phyloP scores from a whole-genome alignment of 1,140 invertebrate species.

The Drosophila saltans region DNA sequence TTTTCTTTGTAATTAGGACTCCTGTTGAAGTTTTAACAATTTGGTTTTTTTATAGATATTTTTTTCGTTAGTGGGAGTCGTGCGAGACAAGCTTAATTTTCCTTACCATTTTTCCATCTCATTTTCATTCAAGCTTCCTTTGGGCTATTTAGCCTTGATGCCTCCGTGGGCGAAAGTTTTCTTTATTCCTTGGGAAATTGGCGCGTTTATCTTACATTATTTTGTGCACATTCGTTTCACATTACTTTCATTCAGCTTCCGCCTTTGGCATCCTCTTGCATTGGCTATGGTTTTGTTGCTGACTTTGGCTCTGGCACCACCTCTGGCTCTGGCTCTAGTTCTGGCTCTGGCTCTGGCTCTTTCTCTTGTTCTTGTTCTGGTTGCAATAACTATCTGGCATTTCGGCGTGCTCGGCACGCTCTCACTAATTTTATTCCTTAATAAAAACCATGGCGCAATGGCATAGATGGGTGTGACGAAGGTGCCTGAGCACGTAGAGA shows the following conservation, averaged over 20 bases:
- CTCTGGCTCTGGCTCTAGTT: not conserved
- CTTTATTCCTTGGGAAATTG: constrained; percentile 43
- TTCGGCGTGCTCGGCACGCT: constrained; percentile 72
- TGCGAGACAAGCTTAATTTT: constrained; percentile 23
- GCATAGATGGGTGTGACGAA: constrained; percentile 21
- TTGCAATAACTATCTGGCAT: constrained; percentile 14
- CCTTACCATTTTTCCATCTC: constrained; percentile 50
- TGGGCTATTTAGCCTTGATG: constrained; percentile 41
- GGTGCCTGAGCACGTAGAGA: constrained; percentile 35
- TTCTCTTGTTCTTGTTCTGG: constrained; percentile 4
- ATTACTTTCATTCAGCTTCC: constrained; percentile 55
- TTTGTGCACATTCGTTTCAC: constrained; percentile 66
- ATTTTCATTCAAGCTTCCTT: constrained; percentile 37
- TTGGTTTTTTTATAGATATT: not conserved
- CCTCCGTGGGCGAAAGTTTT: constrained; percentile 7
- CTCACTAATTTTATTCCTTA: constrained; percentile 80
- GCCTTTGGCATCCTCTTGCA: constrained; percentile 25
- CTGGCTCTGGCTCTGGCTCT: not conserved
- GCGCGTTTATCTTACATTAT: constrained; percentile 66
- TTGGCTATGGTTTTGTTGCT: not conserved
- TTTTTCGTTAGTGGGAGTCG: not conserved
- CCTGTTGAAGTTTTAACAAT: not conserved
- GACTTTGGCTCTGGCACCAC: constrained; percentile 8
- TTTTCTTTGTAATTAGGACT: not conserved
- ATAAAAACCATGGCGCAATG: constrained; percentile 65